phyloP scores from a whole-genome alignment of 1,140 invertebrate genomes.

The Calycopis cecrops region DNA sequence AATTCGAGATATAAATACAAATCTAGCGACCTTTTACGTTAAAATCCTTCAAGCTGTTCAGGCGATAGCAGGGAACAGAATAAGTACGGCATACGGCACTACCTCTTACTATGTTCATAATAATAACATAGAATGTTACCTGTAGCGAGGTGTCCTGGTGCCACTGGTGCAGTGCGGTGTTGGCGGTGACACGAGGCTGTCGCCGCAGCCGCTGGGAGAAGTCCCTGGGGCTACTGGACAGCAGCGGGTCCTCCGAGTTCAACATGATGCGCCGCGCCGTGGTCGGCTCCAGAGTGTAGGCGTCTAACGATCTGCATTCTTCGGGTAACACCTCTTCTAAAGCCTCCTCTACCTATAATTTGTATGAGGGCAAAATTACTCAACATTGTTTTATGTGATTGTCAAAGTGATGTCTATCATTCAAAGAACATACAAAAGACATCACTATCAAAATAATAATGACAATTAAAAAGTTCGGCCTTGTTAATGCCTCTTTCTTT shows the following conservation, averaged over 20 bases:
- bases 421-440: no score
- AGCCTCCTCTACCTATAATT: constrained; percentile 81
- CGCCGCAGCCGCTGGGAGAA: constrained; percentile 80
- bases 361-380: no score
- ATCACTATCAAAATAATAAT: not conserved
- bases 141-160: constrained; percentile 57
- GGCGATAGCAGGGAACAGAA: no score
- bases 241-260: constrained; percentile 87
- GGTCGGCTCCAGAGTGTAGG: constrained; percentile 79
- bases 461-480: no score
- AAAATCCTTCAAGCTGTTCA: no score
- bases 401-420: no score
- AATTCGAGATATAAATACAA: no score
- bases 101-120: no score
- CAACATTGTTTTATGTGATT: no score
- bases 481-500: no score
- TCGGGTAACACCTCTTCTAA: constrained; percentile 87
- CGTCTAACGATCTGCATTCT: constrained; percentile 79
- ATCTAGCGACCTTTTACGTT: no score
- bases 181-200: constrained; percentile 55
- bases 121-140: constrained; percentile 28
- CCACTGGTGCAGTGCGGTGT: constrained; percentile 47
- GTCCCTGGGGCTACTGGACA: constrained; percentile 88
- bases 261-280: constrained; percentile 81
- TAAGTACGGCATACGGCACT: no score